Base-by-base conservation (phyloP, 2,113 vertebrate genomes). In the Ophthalmolycus amberensis region DNA sequence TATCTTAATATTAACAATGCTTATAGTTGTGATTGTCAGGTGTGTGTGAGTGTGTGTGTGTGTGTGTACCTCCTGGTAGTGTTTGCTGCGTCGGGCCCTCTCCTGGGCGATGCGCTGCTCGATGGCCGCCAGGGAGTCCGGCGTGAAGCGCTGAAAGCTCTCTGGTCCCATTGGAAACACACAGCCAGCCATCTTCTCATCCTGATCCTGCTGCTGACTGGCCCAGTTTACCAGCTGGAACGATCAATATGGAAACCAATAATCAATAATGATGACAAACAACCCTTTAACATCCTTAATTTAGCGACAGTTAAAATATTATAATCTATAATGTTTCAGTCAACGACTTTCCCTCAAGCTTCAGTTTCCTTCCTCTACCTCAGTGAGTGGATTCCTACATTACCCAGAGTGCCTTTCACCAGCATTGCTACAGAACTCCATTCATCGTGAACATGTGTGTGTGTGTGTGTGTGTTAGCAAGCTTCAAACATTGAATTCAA, bases 161-260 rank as follows among this genome's bases (percentile, higher is more conserved):
- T 94, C 93, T 85, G 92, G 93, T 90, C 93, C 93, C 92, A 92
- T 88, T 91, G 93, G 93, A 93, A 94, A 94, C 93, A 93, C 92
- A 91, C 83, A 93, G 91, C 76, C 91, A 75, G 93, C 91, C 93
- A 94, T 94, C 91, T 94, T 94, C 88, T 92, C 93, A 94, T 94
- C 93, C 92, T 94, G 93, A 92, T 90, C 90, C 88, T 88, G 89
- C 89, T 93, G 89, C 89, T 85, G 88, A 89, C 90, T 75, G 89
- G 88, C 80, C 92, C 81, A 25, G 77, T 66, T 5, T 69, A 88
- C 89, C 89, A 91, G 88, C 90, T 92, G 77, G 40, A n/a, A 5
- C 4, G 2, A 52, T 9, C 14, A 15, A n/a, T 15, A 18, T 18
- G 44, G 12, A 2, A 9, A 14, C 25, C 2, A 6, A 52, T 50